Base-by-base conservation (phyloP, 2,797 vertebrate genomes). In the Muscicapa striata region DNA sequence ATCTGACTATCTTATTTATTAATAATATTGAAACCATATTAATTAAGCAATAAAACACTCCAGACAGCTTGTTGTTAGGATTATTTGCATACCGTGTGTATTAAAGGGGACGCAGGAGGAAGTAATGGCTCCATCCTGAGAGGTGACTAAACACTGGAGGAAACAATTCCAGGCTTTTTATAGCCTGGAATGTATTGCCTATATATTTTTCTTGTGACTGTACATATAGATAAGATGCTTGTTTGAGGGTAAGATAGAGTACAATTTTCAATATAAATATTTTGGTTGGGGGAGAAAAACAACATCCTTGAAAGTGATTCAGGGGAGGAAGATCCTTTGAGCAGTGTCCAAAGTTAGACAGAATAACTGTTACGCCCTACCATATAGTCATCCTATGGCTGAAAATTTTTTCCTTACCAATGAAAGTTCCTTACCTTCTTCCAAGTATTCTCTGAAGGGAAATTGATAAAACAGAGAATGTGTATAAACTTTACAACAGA, bases 31-130 rank as follows among this genome's bases (percentile, higher is more conserved):
- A 96, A 97, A 92, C 52, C 55, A 85, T 89, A 94, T 95, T 97
- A 97, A 97, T 95, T 96, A 95, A 97, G 92, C 93, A 96, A 94
- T 95, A 95, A 97, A 96, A 93, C 87, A 77, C 89, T 94, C 93
- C 86, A 96, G 87, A 84, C 67, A 94, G 41, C 90, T 97, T 95
- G 94, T 95, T 96, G 94, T 93, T 94, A 84, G 91, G 68, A 91
- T 93, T 97, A 81, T 96, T 97, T 96, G 87, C 91, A 92, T 93
- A 90, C 34, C 3, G 6, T 32, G 54, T 30, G 45, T 80, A 23
- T 48, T 67, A 89, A 89, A 89, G 36, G 27, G 13, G 45, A 61
- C 78, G 63, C 87, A 78, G 23, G n/a, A 85, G 54, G 69, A 88
- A 85, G 80, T 87, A 94, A 48, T 49, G 32, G 54, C 91, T 93